Conservation (phyloP, 1,140 invertebrate species). For the Pseudobourletiella spinata region DNA sequence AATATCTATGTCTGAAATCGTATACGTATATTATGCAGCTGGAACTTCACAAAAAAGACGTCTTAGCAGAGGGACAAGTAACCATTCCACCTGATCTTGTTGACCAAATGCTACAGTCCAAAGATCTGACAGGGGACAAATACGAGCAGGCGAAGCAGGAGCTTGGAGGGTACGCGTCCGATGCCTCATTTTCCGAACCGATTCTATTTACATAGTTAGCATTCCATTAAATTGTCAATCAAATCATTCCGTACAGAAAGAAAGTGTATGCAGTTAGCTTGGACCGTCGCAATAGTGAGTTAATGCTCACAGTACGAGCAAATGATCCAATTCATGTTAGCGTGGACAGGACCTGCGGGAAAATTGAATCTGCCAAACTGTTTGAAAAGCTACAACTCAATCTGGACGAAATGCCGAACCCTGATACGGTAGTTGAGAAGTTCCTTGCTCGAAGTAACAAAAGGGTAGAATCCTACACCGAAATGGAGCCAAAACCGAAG, state of each 20-base stretch:
- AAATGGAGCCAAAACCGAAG: not conserved
- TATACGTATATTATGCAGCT: not conserved
- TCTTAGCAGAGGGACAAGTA: slow-evolving; percentile 15
- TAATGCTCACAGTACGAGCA: slow-evolving; percentile 9
- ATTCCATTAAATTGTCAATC: not conserved
- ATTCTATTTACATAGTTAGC: not conserved
- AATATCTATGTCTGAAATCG: not conserved
- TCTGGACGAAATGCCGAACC: slow-evolving; percentile 15
- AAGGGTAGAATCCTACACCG: not conserved
- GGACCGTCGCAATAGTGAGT: slow-evolving; percentile 4
- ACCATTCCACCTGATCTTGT: slow-evolving; percentile 2
- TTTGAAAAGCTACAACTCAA: slow-evolving; percentile 14
- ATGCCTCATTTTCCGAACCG: not conserved
- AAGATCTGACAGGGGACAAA: not conserved
- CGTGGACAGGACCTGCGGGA: slow-evolving; percentile 12
- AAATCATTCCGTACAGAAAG: not conserved
- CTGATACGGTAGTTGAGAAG: slow-evolving; percentile 11
- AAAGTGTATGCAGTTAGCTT: slow-evolving; percentile 17
- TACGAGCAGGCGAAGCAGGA: not conserved
- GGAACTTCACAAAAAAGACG: slow-evolving; percentile 10
- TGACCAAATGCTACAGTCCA: slow-evolving; percentile 12
- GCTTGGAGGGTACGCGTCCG: not conserved
- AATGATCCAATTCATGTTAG: slow-evolving; percentile 10
- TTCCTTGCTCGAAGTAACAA: slow-evolving; percentile 7
- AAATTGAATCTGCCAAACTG: slow-evolving; percentile 19